Evolutionary conservation across 2,797 vertebrate genomes (phyloP).

Genomic region (Anguilla obscura): DNA sequence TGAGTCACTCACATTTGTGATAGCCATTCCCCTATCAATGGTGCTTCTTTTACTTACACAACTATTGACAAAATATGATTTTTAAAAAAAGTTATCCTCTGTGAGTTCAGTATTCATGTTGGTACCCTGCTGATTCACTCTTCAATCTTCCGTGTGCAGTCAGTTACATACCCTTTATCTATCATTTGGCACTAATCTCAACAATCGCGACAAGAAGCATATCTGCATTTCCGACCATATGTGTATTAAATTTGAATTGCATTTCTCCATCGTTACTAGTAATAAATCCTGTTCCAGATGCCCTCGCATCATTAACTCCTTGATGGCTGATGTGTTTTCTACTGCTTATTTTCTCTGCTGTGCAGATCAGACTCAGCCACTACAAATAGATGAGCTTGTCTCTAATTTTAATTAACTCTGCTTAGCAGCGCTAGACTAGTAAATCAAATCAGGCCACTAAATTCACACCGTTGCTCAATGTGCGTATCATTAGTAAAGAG

Average conservation of each 20-base stretch:
- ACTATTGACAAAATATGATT: not conserved
- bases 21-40: not conserved
- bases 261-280: not conserved
- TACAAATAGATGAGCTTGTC: not conserved
- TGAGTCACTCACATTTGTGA: not conserved
- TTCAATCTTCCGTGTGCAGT: not conserved
- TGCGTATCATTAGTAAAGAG: not conserved
- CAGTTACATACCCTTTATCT: not conserved
- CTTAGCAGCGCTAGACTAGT: not conserved
- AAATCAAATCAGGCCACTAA: not conserved
- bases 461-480: not conserved
- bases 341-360: not conserved
- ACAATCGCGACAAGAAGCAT: not conserved
- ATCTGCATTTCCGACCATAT: not conserved
- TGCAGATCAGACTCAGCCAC: not conserved
- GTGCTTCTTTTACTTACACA: not conserved
- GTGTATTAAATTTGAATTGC: not conserved
- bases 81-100: not conserved
- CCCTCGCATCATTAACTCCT: not conserved
- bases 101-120: not conserved
- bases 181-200: not conserved
- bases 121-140: not conserved
- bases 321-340: not conserved
- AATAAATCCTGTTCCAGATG: constrained; percentile 1
- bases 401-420: constrained; percentile 2